Percentiles rank a stretch among this genome's conserved stretches.
Conservation (phyloP, 2,113 vertebrate species). For the Catharus minimus region DNA sequence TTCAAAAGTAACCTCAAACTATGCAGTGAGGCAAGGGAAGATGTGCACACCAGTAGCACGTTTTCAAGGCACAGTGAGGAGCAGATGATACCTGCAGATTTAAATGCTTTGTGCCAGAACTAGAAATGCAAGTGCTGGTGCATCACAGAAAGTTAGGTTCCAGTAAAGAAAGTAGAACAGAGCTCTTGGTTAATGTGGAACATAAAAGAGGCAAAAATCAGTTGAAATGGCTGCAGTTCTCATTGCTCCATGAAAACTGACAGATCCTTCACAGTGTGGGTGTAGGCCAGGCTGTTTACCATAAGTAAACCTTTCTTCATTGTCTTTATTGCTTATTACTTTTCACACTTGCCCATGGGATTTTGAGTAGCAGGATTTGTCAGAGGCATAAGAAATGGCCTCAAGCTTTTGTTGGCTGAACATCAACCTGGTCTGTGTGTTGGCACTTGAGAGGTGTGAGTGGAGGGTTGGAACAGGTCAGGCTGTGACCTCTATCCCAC, state of each 20-base stretch:
- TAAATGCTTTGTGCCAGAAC: neutral
- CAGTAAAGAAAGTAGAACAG: neutral
- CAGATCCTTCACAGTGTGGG: neutral
- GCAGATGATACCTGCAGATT: neutral
- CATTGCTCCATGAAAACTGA: neutral
- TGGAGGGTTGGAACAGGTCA: neutral
- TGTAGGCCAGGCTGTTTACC: rapidly evolving
- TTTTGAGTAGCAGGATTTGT: neutral
- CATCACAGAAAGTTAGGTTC: neutral
- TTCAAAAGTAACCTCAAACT: neutral
- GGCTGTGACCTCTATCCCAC: neutral
- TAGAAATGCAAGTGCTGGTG: neutral
- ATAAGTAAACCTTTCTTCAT: neutral
- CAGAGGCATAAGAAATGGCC: neutral
- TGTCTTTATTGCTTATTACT: neutral
- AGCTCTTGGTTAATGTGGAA: neutral
- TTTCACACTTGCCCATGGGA: rapidly evolving
- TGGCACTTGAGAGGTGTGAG: neutral
- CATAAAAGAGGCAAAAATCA: neutral
- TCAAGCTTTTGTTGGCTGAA: neutral
- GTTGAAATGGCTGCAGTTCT: neutral
- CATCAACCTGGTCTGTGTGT: neutral
- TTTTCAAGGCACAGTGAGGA: neutral
- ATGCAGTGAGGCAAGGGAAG: neutral
- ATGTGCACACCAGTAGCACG: neutral